Conservation (phyloP, 2,888 invertebrate genomes). For the Antheraea assamensis region DNA sequence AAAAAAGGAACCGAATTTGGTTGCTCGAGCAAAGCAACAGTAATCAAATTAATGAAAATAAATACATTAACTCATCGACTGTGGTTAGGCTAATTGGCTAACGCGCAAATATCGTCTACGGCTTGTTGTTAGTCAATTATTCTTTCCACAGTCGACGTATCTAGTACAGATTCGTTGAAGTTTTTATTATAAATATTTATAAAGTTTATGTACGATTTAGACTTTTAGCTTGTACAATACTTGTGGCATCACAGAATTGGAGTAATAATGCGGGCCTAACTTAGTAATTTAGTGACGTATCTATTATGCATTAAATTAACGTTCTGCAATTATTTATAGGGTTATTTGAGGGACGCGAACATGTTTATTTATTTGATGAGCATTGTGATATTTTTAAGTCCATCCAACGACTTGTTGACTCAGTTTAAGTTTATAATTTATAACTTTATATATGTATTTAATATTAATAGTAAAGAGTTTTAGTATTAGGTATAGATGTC, state of each 20-base stretch:
- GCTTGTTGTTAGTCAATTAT: too few relatives aligned
- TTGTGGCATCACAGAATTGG: neutral
- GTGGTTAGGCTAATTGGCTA: too few relatives aligned
- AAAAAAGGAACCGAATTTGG: neutral
- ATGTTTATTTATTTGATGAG: slow-evolving; percentile 9
- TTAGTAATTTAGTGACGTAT: neutral
- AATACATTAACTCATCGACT: neutral
- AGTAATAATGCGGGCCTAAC: neutral
- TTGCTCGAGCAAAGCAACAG: neutral
- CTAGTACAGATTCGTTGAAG: neutral
- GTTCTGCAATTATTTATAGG: neutral
- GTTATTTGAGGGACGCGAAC: slow-evolving; percentile 7
- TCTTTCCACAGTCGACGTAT: neutral
- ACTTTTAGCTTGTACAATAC: neutral
- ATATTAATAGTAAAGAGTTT: neutral
- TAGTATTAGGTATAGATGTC: neutral
- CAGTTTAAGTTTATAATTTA: slow-evolving; percentile 34
- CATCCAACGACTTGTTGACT: slow-evolving; percentile 54
- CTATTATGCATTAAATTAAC: neutral
- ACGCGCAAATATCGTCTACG: too few relatives aligned
- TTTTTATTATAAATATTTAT: neutral
- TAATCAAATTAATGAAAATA: neutral
- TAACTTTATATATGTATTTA: slow-evolving; percentile 4
- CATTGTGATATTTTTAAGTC: slow-evolving; percentile 56
- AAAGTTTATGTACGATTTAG: neutral